Evolutionary conservation across 2,888 invertebrate species (phyloP).

Genomic region (Acheta domesticus): DNA sequence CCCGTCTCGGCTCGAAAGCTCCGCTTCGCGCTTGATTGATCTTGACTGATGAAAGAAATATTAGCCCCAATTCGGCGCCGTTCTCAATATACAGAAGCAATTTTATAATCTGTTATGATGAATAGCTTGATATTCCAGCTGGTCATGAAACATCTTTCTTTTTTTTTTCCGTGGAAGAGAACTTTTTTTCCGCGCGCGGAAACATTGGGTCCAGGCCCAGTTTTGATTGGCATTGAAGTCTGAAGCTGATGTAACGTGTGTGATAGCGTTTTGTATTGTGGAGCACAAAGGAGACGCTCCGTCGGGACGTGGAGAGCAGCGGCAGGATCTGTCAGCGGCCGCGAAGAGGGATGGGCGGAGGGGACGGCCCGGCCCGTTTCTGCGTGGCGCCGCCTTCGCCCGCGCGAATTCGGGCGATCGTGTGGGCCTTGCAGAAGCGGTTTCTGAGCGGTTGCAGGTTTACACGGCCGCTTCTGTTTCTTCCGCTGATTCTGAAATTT

Average conservation of each 20-base stretch:
- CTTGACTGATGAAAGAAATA: slow-evolving; percentile 18
- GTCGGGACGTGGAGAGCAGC: too few relatives aligned
- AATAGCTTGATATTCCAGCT: background rate
- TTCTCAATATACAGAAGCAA: background rate
- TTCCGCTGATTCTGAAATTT: too few relatives aligned
- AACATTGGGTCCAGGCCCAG: background rate
- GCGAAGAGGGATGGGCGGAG: too few relatives aligned
- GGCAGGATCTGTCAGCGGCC: too few relatives aligned
- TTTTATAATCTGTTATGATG: slow-evolving; percentile 18
- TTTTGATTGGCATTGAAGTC: background rate
- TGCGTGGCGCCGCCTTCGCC: too few relatives aligned
- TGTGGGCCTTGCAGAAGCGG: too few relatives aligned
- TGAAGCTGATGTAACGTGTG: slow-evolving; percentile 18
- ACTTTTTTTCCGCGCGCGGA: background rate
- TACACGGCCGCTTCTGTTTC: too few relatives aligned
- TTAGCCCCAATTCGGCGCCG: background rate
- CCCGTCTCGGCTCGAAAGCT: background rate
- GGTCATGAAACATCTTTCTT: background rate
- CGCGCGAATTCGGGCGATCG: too few relatives aligned
- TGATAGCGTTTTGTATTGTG: background rate
- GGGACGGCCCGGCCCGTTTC: too few relatives aligned
- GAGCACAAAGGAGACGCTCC: background rate
- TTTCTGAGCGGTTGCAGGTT: too few relatives aligned
- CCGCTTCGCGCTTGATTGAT: background rate
- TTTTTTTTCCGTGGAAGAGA: background rate